Base-by-base conservation (phyloP, 2,888 invertebrate species). In the Gortyna flavago region DNA sequence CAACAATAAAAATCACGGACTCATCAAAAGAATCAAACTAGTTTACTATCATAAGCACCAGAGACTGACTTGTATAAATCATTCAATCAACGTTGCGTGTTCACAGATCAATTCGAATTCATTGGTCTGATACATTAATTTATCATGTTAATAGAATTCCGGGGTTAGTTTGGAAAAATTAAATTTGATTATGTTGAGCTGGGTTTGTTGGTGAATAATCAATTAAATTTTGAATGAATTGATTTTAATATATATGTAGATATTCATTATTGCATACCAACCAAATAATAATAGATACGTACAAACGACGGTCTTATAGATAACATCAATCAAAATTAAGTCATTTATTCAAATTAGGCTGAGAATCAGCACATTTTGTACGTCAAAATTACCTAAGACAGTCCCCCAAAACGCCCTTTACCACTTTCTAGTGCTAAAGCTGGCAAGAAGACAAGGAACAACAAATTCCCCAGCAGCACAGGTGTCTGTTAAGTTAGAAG, bases 11-110 rank as follows among this genome's bases (percentile, higher is more conserved):
- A 75, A 79, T 76, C 57, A 79, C 35, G 38, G 18, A 44, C 4
- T 69, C 64, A 21, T 79, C 61, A 67, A 67, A 68, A 29, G 1
- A 77, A 72, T 77, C 62, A 77, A 71, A 66, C 59, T 79, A 78
- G 70, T 81, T 51, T 35, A 78, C 48, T 74, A 59, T 75, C 35
- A 64, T 59, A 65, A n/a, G n/a, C 38, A 44, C 72, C 11, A 74
- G 66, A 64, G 32, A 48, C 65, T 69, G 70, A 38, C 71, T 68
- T 72, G 61, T 83, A 35, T 77, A 65, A 72, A 75, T 72, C 38
- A 79, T 79, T 68, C 65, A 65, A 83, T 83, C 57, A 70, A 72
- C 61, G 25, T 75, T 41, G 79, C 75, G 79, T 79, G 79, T 25
- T 32, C 61, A 61, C 64, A 72, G 61, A 54, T 69, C 32, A 59